A percentile compares a stretch with the other conserved stretches of the same genome.
Evolutionary conservation across 2,888 invertebrate genomes (phyloP).

Genomic region (Conomelus anceps): DNA sequence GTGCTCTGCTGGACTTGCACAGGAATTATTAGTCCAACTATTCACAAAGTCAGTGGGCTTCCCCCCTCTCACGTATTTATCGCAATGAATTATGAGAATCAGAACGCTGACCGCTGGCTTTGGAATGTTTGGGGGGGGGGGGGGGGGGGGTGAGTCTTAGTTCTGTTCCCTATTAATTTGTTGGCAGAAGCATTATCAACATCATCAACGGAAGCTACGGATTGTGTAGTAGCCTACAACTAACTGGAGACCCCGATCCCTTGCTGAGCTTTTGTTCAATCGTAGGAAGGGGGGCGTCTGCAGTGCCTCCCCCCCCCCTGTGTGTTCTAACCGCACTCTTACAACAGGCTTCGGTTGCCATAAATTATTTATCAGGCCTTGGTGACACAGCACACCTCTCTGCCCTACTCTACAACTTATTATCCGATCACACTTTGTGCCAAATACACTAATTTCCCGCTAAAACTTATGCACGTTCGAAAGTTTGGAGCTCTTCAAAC

Average conservation of each 20-base stretch:
- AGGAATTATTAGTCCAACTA: not conserved
- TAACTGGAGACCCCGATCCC: not conserved
- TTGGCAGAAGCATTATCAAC: not conserved
- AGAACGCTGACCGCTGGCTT: not conserved
- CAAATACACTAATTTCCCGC: not conserved
- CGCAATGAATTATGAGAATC: not conserved
- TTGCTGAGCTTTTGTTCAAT: not conserved
- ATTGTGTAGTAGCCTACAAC: not conserved
- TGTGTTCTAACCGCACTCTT: not conserved
- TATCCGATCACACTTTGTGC: not conserved
- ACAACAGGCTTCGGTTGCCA: not conserved
- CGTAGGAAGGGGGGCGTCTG: not conserved
- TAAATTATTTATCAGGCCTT: not conserved
- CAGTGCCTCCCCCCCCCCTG: not conserved
- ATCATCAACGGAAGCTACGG: not conserved
- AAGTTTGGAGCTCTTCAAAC: not conserved
- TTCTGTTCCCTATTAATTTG: not conserved
- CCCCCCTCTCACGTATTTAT: not conserved
- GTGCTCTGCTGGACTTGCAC: not conserved
- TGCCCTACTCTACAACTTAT: not conserved
- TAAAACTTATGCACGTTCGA: not conserved
- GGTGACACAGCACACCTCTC: not conserved
- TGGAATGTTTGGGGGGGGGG: not conserved
- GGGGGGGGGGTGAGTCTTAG: not conserved
- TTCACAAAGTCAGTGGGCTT: not conserved